Evolutionary conservation across 2,888 invertebrate genomes (phyloP), one percentile per base, ranked within the genome.

Genomic region (Rhimphoctona megacephalus): DNA sequence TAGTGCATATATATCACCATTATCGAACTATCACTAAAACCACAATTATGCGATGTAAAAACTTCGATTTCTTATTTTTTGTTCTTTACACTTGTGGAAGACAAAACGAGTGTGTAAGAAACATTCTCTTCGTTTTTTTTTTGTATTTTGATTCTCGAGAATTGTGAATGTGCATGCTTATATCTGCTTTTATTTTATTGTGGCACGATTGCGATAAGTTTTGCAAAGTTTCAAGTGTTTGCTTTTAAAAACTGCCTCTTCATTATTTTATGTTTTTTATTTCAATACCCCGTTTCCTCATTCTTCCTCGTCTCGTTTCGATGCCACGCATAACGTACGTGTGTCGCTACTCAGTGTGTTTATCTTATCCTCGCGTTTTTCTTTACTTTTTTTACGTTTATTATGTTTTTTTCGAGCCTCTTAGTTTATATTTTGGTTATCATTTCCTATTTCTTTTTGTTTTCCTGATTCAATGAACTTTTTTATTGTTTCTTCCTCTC

Each of bases 51-150:
- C 78, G 36, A 74, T 81, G 74, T 82, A 67, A 77, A 54, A 57
- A 77, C 4, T 73, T 72, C 17, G 30, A 74, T 67, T 57, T 54
- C 33, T 54, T 22, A 19, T 70, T 66, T 74, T 54, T 25, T 54
- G 33, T 61, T 70, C 39, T 69, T 43, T 81, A 84, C 64, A 82
- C 36, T 82, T 79, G 67, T 49, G 81, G 86, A 86, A 86, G 86
- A 86, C 86, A 69, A 84, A 81, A 84, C 64, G 81, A 84, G 83
- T 81, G 78, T 46, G 69, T 61, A 39, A 64, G 73, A 66, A 30
- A 25, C 14, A 73, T 64, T 49, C 6, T 52, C 22, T 57, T 79
- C 30, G 64, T 30, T 61, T 70, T 64, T 73, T 39, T 39, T 36
- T 66, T 2, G n/a, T 39, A 33, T 57, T 46, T 69, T 33, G 8